A percentile compares a stretch with the other conserved stretches of the same genome.
Evolutionary conservation across 2,888 invertebrate genomes (phyloP).

Genomic region (Hydrotaea diabolus): DNA sequence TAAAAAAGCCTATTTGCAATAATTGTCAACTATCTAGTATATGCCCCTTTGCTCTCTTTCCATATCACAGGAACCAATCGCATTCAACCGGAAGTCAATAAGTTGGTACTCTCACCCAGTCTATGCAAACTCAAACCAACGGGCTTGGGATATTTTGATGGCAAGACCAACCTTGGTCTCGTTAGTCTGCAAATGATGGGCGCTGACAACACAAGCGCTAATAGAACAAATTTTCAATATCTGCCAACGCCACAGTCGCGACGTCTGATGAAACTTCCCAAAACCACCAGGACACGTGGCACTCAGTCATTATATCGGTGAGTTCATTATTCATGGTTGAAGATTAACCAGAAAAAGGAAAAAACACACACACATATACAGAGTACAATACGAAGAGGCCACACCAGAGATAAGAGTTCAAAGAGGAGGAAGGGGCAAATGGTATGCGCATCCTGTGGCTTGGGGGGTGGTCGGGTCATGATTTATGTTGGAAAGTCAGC

Average conservation of each 20-base stretch:
- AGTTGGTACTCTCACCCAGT: conserved; percentile 70
- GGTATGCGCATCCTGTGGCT: conserved; percentile 8
- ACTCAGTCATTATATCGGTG: conserved; percentile 79
- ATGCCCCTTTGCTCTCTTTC: not conserved
- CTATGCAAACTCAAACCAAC: conserved; percentile 59
- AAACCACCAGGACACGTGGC: conserved; percentile 72
- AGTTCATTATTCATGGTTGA: conserved; percentile 52
- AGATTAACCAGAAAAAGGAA: not conserved
- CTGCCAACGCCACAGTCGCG: not conserved
- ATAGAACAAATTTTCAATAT: conserved; percentile 41
- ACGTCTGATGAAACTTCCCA: conserved; percentile 5
- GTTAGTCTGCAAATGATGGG: conserved; percentile 73
- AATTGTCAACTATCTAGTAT: too few species aligned
- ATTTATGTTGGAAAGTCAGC: conserved; percentile 33
- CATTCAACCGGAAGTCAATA: conserved; percentile 43
- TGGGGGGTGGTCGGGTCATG: not conserved
- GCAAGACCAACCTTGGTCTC: conserved; percentile 65
- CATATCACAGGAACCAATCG: conserved; percentile 63
- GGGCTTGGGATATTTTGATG: conserved; percentile 68
- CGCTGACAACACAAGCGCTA: conserved; percentile 42
- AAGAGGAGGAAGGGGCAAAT: conserved; percentile 2
- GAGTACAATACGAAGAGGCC: conserved; percentile 24
- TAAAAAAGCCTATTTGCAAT: too few species aligned
- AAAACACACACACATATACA: not conserved
- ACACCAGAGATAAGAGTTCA: conserved; percentile 1